Evolutionary conservation across 2,113 vertebrate genomes (phyloP), one percentile per base, ranked within the genome.

Genomic region (Sinocyclocheilus grahami): DNA sequence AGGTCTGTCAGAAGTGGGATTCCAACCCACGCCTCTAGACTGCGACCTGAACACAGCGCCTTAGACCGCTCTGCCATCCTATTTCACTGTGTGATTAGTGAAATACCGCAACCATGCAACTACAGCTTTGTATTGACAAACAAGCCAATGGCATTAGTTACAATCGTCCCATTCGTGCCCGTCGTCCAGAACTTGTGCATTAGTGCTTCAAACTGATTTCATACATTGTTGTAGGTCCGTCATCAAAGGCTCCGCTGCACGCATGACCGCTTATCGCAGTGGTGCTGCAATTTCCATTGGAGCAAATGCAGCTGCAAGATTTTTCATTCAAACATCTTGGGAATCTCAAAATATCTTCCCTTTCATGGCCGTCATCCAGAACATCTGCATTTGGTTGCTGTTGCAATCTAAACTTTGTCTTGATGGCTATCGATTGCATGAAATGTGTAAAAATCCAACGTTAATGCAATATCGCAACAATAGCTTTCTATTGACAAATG

Each of bases 401-500:
- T 46, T 46, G 42, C 42, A 46, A 46, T 46, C 42, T 46, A 46
- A 46, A 30, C 78, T 42, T 42, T 42, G 42, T 85, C 78, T 82
- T 30, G 53, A 86, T 65, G 60, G 74, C 81, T 77, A 69, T 88
- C 12, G 60, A 77, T 80, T 85, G 78, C 22, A 30, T 39, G 67
- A 81, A 18, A 42, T 42, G 13, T 37, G 9, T 80, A 6, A 85
- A 27, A 87, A 81, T 72, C 20, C 0, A 5, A 30, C 76, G 16
- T 33, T 33, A 20, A 10, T n/a, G 12, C 12, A 80, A 63, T 30
- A 18, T n/a, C 4, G n/a, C 22, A 58, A n/a, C 11, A 2, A 16
- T 22, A 7, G 39, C 51, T 62, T 86, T 83, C 46, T 79, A 24
- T 46, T 83, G 75, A 88, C 84, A 86, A 86, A 84, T 33, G 76